These are phyloP conservation scores for Cephus spinipes DNA, from an alignment of 2,888 invertebrate species.

Conservation along the genomic window DNA sequence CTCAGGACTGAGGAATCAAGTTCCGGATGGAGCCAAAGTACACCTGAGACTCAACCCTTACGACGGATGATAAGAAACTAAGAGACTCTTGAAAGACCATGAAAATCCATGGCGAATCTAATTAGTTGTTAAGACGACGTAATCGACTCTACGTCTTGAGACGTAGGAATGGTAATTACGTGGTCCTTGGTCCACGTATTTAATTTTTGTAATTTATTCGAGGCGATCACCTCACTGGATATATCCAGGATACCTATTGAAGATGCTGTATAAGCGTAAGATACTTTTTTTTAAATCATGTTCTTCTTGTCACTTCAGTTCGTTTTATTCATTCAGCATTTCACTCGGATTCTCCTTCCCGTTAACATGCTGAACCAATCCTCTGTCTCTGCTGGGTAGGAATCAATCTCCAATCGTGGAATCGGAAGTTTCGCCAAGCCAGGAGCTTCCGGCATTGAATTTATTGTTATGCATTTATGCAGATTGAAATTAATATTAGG, in stretches of 20 bases:
- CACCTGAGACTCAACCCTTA: not conserved
- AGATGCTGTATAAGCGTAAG: not conserved
- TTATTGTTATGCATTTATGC: constrained; percentile 40
- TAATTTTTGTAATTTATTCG: not conserved
- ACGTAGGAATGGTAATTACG: not conserved
- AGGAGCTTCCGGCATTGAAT: constrained; percentile 20
- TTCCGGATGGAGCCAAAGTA: not conserved
- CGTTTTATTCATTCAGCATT: not conserved
- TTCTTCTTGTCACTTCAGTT: not conserved
- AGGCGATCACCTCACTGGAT: not conserved
- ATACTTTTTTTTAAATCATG: not conserved
- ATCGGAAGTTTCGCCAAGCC: not conserved
- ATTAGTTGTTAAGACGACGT: not conserved
- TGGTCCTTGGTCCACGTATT: not conserved
- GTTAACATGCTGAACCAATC: not conserved
- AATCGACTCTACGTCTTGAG: not conserved
- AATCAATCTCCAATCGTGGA: not conserved
- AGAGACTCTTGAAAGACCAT: not conserved
- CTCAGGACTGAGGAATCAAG: not conserved
- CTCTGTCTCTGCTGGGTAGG: not conserved
- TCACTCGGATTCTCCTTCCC: not conserved
- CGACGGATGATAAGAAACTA: not conserved
- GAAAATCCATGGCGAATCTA: not conserved
- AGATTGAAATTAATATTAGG: constrained; percentile 39
- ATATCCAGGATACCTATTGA: not conserved